A percentile compares a stretch with the other conserved stretches of the same genome.
These are phyloP conservation scores for Acronicta alni DNA, from an alignment of 2,888 invertebrate genomes.

Conservation along the genomic window DNA sequence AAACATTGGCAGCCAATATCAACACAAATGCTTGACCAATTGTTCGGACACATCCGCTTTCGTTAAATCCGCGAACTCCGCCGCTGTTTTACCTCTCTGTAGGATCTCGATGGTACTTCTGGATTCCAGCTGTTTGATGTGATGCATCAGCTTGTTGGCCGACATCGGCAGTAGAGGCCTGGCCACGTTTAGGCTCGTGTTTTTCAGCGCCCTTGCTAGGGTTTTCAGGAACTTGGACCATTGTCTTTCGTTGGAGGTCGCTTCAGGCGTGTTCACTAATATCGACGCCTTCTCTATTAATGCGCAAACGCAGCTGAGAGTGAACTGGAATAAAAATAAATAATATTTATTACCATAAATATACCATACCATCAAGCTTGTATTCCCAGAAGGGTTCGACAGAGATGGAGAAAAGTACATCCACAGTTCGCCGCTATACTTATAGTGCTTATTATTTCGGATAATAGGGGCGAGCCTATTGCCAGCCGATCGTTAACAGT, in stretches of 20 bases:
- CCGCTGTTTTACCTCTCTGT: slow-evolving; percentile 77
- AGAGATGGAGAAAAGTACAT: too few species aligned
- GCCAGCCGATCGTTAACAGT: too few species aligned
- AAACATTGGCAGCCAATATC: slow-evolving; percentile 55
- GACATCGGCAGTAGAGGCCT: slow-evolving; percentile 70
- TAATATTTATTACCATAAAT: too few species aligned
- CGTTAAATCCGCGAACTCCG: slow-evolving; percentile 78
- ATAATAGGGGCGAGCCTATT: too few species aligned
- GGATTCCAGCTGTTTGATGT: slow-evolving; percentile 78
- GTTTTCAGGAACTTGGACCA: slow-evolving; percentile 89
- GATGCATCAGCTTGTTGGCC: slow-evolving; percentile 67
- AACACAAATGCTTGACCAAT: slow-evolving; percentile 79
- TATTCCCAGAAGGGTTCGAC: too few species aligned
- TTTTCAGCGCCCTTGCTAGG: slow-evolving; percentile 82
- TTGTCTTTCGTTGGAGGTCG: slow-evolving; percentile 81
- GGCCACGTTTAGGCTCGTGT: slow-evolving; percentile 71
- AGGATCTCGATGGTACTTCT: slow-evolving; percentile 81
- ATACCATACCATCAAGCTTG: too few species aligned
- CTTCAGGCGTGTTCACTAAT: slow-evolving; percentile 78
- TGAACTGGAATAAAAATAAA: slow-evolving; percentile 69
- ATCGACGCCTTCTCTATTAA: slow-evolving; percentile 75
- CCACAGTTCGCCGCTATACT: too few species aligned
- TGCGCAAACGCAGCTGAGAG: slow-evolving; percentile 79
- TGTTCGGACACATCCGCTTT: slow-evolving; percentile 77
- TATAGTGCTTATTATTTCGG: too few species aligned